phyloP scores from a whole-genome alignment of 2,113 vertebrate species.

The Bos javanicus region DNA sequence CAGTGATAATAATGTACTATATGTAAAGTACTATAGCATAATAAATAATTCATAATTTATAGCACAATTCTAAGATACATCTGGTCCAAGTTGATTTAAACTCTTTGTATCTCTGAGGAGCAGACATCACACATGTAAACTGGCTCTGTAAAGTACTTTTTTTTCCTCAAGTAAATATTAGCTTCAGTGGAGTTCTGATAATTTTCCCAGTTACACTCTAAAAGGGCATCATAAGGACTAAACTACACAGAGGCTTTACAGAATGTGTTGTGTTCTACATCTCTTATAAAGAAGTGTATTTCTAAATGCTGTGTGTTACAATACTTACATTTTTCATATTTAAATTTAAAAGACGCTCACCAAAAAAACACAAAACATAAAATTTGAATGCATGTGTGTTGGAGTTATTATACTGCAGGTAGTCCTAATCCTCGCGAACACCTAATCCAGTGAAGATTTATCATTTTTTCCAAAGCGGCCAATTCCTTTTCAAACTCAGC shows the following conservation, averaged over 20 bases:
- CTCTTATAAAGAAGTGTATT: conserved; percentile 85
- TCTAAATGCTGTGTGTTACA: conserved; percentile 90
- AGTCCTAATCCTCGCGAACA: background rate
- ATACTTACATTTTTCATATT: conserved; percentile 80
- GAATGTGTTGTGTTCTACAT: conserved; percentile 85
- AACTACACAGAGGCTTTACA: conserved; percentile 89
- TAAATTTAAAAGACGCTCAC: conserved; percentile 90
- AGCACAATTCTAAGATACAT: background rate
- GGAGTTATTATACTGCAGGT: conserved; percentile 85
- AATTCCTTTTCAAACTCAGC: background rate
- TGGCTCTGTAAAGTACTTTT: conserved; percentile 74
- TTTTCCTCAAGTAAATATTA: conserved; percentile 75
- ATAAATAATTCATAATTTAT: background rate
- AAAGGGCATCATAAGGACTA: conserved; percentile 91
- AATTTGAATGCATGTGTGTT: conserved; percentile 90
- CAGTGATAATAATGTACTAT: background rate
- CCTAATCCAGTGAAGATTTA: background rate
- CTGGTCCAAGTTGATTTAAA: background rate
- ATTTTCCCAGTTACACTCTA: conserved; percentile 90
- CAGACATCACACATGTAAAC: conserved; percentile 53
- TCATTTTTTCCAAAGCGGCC: background rate
- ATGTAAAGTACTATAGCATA: background rate
- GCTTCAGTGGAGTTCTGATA: conserved; percentile 75
- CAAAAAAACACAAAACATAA: conserved; percentile 96
- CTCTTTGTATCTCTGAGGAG: background rate